Conservation (phyloP, 2,797 vertebrate genomes). For the Falco naumanni region DNA sequence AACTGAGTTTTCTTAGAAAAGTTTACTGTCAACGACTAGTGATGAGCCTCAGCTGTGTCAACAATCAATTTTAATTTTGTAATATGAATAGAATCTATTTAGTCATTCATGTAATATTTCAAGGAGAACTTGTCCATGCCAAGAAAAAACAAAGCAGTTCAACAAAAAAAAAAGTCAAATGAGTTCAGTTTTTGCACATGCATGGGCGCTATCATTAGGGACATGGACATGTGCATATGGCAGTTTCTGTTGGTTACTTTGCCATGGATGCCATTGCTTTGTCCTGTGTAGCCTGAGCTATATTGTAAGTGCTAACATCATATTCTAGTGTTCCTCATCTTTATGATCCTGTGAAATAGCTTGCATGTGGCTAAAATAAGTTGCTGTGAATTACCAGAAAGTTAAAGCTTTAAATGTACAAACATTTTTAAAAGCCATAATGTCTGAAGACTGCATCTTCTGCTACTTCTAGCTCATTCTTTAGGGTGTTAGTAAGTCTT, state of each 20-base stretch:
- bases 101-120: not conserved
- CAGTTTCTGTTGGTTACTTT: not conserved
- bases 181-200: not conserved
- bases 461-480: not conserved
- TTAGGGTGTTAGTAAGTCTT: not conserved
- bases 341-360: not conserved
- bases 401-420: not conserved
- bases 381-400: not conserved
- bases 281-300: not conserved
- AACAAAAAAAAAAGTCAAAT: not conserved
- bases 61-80: not conserved
- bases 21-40: not conserved
- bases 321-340: not conserved
- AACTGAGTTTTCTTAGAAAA: not conserved
- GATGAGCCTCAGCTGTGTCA: not conserved
- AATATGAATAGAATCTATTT: not conserved
- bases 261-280: not conserved
- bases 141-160: not conserved
- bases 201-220: not conserved
- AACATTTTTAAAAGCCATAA: not conserved
- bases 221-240: accelerated
- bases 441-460: not conserved
- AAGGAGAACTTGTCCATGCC: not conserved
- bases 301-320: not conserved
- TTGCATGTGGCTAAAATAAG: not conserved